These are phyloP conservation scores for Cyrtorhinus lividipennis DNA, from an alignment of 1,140 invertebrate genomes.

Conservation along the genomic window DNA sequence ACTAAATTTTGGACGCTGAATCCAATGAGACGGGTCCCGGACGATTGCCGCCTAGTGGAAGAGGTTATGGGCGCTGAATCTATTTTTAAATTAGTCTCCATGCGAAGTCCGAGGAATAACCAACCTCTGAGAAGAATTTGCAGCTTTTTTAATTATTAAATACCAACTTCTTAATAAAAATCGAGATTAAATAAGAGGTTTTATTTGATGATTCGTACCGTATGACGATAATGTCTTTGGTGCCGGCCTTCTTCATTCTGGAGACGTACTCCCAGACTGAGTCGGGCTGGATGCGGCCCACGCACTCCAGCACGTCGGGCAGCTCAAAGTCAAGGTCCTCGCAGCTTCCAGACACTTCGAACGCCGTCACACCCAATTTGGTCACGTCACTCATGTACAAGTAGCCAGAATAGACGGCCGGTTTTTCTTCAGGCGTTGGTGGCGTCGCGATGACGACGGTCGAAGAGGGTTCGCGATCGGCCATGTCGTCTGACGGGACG, in stretches of 20 bases:
- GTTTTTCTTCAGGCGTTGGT: constrained; percentile 32
- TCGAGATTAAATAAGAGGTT: too few species aligned
- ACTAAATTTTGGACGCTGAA: too few species aligned
- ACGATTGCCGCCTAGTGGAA: too few species aligned
- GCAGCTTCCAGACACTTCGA: constrained; percentile 52
- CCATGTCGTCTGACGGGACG: constrained; percentile 26
- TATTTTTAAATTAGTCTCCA: too few species aligned
- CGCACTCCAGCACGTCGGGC: constrained; percentile 66
- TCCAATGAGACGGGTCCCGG: too few species aligned
- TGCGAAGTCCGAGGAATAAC: too few species aligned
- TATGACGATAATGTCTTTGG: constrained; percentile 75
- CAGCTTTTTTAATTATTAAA: too few species aligned
- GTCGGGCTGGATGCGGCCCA: constrained; percentile 76
- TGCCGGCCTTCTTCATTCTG: constrained; percentile 74
- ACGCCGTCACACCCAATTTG: constrained; percentile 69
- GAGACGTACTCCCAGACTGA: constrained; percentile 89
- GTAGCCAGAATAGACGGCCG: constrained; percentile 66
- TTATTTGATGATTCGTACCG: too few species aligned
- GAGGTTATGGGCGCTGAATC: too few species aligned
- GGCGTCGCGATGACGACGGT: constrained; percentile 42
- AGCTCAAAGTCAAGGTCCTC: constrained; percentile 53
- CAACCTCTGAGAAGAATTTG: too few species aligned
- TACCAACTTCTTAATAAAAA: too few species aligned
- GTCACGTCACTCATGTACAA: constrained; percentile 84
- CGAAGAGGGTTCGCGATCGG: constrained; percentile 40